Percentiles rank a stretch among this genome's conserved stretches.
These are phyloP conservation scores for Cerastoderma edule DNA, from an alignment of 2,888 invertebrate species.

Conservation along the genomic window DNA sequence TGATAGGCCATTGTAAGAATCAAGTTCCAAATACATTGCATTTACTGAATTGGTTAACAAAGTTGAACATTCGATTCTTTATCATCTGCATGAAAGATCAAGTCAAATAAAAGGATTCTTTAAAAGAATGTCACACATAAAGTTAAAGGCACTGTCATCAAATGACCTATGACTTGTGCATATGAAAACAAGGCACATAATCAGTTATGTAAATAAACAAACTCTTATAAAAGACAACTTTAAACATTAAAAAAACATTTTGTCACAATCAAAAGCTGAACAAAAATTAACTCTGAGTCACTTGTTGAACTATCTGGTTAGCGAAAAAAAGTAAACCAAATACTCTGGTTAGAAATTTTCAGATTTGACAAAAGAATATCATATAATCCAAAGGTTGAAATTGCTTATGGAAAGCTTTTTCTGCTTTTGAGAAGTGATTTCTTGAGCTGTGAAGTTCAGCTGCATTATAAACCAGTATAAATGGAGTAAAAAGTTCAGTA, in stretches of 20 bases:
- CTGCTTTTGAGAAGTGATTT: too few relatives aligned
- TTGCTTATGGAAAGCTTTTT: background rate
- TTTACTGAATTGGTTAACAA: too few relatives aligned
- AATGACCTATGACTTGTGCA: background rate
- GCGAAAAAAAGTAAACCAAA: background rate
- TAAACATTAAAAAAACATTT: background rate
- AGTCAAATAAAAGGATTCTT: too few relatives aligned
- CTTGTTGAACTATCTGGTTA: background rate
- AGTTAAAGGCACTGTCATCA: constrained; percentile 18
- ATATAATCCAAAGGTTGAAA: background rate
- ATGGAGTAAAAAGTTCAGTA: too few relatives aligned
- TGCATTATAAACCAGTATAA: too few relatives aligned
- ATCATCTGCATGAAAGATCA: too few relatives aligned
- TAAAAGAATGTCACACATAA: too few relatives aligned
- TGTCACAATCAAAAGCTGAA: constrained; percentile 11
- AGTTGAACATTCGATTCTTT: too few relatives aligned
- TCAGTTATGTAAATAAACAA: constrained; percentile 10
- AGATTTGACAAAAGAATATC: background rate
- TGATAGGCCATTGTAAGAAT: too few relatives aligned
- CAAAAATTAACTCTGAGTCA: background rate
- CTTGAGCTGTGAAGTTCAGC: too few relatives aligned
- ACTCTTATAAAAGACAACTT: constrained; percentile 5
- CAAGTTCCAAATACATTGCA: too few relatives aligned
- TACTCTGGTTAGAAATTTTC: background rate
- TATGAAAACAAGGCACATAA: constrained; percentile 20